Base-by-base conservation (phyloP, 2,888 invertebrate species). In the Ophion costatus region DNA sequence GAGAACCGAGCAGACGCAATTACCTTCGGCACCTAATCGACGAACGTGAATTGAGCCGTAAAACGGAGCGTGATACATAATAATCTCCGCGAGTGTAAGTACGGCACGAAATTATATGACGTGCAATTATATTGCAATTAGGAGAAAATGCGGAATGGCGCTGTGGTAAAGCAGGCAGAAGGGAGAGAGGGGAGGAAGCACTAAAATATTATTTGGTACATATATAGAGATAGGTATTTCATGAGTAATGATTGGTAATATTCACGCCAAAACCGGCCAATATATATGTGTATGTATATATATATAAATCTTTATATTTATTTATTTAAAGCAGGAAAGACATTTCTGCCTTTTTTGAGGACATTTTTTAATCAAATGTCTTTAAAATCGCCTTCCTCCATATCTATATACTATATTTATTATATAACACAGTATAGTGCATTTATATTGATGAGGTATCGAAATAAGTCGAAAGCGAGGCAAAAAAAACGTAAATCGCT, bases 71-170 rank as follows among this genome's bases (percentile, higher is more conserved):
- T 75, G 73, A 69, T 64, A 74, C 69, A 69, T 69, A 79, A 79
- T 73, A 59, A 67, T 61, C 56, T 59, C 51, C 71, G 73, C 71
- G 67, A 67, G 67, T 38, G 66, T 63, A 57, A 79, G 61, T 51
- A 61, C 11, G 38, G 14, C 57, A 66, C 63, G 51, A 22, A 56
- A 57, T 66, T 66, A 45, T 66, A 45, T 75, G 59, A 66, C 20
- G 70, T 76, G 61, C 82, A 82, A 82, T 85, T 85, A 79, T 82
- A 85, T 80, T 82, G 80, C 70, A 80, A 85, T 85, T 73, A 82
- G 76, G 42, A 51, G 45, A 61, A 77, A 82, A 76, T 45, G 80
- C 45, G n/a, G 9, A 56, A 79, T 42, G 56, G 57, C 75, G 22
- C 45, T 51, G 14, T 0, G 14, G 2, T 17, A 5, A 51, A 51